Percentiles rank a stretch among this genome's conserved stretches.
These are phyloP conservation scores for Lagorchestes hirsutus DNA, from an alignment of 2,797 vertebrate species.

Conservation along the genomic window DNA sequence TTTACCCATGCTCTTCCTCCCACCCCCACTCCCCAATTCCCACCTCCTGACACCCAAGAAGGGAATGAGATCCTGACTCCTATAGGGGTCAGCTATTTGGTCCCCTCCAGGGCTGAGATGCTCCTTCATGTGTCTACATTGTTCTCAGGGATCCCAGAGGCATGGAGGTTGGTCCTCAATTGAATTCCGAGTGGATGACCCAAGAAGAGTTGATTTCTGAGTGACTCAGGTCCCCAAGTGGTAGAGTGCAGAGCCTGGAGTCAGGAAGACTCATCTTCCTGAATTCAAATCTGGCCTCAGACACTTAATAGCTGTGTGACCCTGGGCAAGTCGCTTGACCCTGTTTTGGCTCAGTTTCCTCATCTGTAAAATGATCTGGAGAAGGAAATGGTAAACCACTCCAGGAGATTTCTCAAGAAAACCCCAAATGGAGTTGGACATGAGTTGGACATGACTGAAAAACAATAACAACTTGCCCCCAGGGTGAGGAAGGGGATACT, in stretches of 20 bases:
- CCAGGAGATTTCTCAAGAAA: too few relatives aligned
- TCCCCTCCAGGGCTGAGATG: not conserved
- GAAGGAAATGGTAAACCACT: too few relatives aligned
- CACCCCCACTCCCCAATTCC: not conserved
- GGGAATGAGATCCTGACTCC: not conserved
- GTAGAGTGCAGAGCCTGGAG: too few relatives aligned
- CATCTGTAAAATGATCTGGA: too few relatives aligned
- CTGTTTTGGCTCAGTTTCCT: too few relatives aligned
- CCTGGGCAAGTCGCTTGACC: too few relatives aligned
- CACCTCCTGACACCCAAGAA: not conserved
- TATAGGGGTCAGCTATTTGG: not conserved
- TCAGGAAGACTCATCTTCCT: too few relatives aligned
- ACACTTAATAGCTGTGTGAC: too few relatives aligned
- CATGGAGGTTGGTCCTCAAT: not conserved
- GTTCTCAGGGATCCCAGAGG: not conserved
- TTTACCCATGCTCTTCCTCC: not conserved
- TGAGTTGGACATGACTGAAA: too few relatives aligned
- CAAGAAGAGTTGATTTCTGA: not conserved
- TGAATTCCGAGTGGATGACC: not conserved
- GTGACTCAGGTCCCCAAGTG: not conserved
- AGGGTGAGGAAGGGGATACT: not conserved
- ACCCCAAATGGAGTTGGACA: too few relatives aligned
- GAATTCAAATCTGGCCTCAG: too few relatives aligned
- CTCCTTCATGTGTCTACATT: not conserved
- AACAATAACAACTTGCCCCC: too few relatives aligned